These are phyloP conservation scores for Drosophila neotestacea DNA, from an alignment of 2,888 invertebrate genomes.

Conservation along the genomic window DNA sequence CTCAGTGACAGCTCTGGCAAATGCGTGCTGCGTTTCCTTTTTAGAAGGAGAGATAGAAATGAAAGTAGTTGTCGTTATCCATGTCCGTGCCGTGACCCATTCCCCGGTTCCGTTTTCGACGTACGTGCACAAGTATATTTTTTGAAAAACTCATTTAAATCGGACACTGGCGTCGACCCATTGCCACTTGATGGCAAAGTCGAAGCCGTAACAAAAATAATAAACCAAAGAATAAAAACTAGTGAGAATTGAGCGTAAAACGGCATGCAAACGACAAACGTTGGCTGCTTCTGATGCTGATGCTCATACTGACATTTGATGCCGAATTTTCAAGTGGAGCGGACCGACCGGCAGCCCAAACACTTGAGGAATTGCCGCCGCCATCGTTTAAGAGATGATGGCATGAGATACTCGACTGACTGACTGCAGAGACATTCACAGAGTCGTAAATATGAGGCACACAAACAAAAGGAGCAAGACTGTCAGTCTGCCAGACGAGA, in stretches of 20 bases:
- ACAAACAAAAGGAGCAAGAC: conserved; percentile 65
- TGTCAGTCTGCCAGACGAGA: conserved; percentile 33
- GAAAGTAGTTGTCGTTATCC: conserved; percentile 68
- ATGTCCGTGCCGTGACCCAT: conserved; percentile 44
- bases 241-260: conserved; percentile 76
- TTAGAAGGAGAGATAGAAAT: conserved; percentile 50
- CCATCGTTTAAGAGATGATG: conserved; percentile 78
- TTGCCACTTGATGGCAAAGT: conserved; percentile 53
- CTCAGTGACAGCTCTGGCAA: conserved; percentile 39
- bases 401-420: conserved; percentile 71
- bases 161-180: conserved; percentile 56
- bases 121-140: conserved; percentile 77
- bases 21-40: conserved; percentile 61
- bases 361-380: conserved; percentile 82
- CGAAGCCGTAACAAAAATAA: conserved; percentile 14
- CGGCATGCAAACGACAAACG: conserved; percentile 76
- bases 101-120: conserved; percentile 37
- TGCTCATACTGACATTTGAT: conserved; percentile 79
- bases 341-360: conserved; percentile 63
- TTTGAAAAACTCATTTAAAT: conserved; percentile 80
- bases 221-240: conserved; percentile 31
- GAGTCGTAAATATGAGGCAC: conserved; percentile 80
- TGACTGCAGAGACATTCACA: conserved; percentile 40
- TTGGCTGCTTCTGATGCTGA: conserved; percentile 71
- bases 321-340: conserved; percentile 81